phyloP scores from a whole-genome alignment of 92 coral and sea anemone genomes.

The Metridium senile region DNA sequence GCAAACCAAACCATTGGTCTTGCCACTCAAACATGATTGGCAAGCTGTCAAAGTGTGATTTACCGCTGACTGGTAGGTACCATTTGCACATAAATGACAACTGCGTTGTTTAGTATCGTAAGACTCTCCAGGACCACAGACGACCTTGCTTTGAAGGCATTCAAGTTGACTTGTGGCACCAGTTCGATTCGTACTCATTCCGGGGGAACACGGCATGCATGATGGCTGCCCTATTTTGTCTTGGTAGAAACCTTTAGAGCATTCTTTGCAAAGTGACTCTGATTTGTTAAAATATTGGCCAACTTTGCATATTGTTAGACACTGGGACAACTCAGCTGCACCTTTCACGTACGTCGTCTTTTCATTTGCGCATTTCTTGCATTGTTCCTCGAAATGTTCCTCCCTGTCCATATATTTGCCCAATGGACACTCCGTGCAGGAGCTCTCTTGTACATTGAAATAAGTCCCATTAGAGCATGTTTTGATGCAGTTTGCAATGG shows the following conservation, averaged over 20 bases:
- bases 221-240: slow-evolving; percentile 13
- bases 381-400: slow-evolving; percentile 17
- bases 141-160: slow-evolving; percentile 17
- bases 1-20: no score
- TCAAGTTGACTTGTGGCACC: slow-evolving; percentile 35
- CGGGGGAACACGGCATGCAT: slow-evolving; percentile 39
- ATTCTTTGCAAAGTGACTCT: slow-evolving; percentile 29
- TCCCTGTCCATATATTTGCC: slow-evolving; percentile 46
- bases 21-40: slow-evolving; percentile 38
- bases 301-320: slow-evolving; percentile 29
- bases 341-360: slow-evolving; percentile 44
- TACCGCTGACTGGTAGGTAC: slow-evolving; percentile 47
- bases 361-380: slow-evolving; percentile 43
- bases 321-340: slow-evolving; percentile 20
- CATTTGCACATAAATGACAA: slow-evolving; percentile 44
- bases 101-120: background rate
- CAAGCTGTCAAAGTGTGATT: slow-evolving; percentile 38
- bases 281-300: slow-evolving; percentile 39
- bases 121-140: slow-evolving; percentile 52
- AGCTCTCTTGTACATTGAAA: slow-evolving; percentile 6
- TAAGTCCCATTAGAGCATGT: slow-evolving; percentile 42
- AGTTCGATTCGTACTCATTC: slow-evolving; percentile 19
- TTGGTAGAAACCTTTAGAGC: slow-evolving; percentile 54
- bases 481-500: slow-evolving; percentile 27
- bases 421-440: slow-evolving; percentile 47